Base-by-base conservation (phyloP, 2,888 invertebrate genomes). In the Siphonodentalium dalli region DNA sequence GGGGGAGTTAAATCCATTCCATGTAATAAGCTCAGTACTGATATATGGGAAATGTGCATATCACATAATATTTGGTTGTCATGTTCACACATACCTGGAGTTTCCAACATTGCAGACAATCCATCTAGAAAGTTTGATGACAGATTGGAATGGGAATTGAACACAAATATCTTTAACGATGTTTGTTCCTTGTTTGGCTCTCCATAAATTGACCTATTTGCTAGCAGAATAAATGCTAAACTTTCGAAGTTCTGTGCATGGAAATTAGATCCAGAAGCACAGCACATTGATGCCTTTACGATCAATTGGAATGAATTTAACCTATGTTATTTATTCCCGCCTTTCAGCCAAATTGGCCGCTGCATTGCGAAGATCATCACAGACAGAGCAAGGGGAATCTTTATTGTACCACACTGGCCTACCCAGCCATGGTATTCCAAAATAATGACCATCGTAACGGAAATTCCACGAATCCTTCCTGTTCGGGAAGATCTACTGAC, bases 361-460 rank as follows among this genome's bases (percentile, higher is more conserved):
- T 44, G 40, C 20, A 11, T 46, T 11, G 44, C 38, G 31, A 58
- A 54, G 28, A 21, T 58, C 3, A 29, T 46, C 29, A 26, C 39
- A 29, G 58, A 58, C 45, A 34, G 26, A 24, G 49, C 52, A 13
- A 37, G 13, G 28, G 52, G 42, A 26, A 49, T 58, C 9, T 35
- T 61, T 1, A 43, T 58, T 31, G 45, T 46, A 29, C 49, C 49
- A 20, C 18, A 48, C n/a, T 61, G 57, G 51, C 21, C 31, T 6
- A 58, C 53, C 8, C 49, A 58, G 44, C 26, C 24, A 11, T 49
- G 58, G 61, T 54, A 54, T 34, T 18, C 48, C 20, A 8, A 15
- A 29, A n/a, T 51, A 9, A 47, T 49, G 38, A 33, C 40, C 24
- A 20, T 33, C 8, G 11, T 54, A n/a, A 23, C 29, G 13, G 44